Evolutionary conservation across 2,888 invertebrate genomes (phyloP), one percentile per base, ranked within the genome.

Genomic region (Nematopogon swammerdamellus): DNA sequence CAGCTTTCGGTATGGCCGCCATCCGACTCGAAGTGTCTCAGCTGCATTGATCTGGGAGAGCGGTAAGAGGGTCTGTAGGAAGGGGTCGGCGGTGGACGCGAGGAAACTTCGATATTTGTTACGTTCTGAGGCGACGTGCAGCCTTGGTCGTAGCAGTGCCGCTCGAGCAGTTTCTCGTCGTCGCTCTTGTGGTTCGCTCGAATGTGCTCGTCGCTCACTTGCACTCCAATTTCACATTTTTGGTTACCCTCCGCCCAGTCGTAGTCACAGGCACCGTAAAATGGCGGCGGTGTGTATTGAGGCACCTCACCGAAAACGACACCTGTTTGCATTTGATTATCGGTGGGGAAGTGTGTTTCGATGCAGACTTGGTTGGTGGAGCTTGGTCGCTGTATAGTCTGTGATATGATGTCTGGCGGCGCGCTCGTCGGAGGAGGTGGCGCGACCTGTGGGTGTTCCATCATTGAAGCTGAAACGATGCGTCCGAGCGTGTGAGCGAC

Each of bases 141-240:
- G 46, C 69, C 58, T 55, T 73, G 72, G 18, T 71, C 60, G 50
- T 69, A 70, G 54, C 64, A 63, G 55, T 69, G 65, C 54, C 72
- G 67, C 58, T 81, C 80, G 50, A 75, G 57, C 57, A 81, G 60
- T 57, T 81, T 81, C 63, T 81, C 80, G 53, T 81, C 80, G 50
- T 81, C 80, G 58, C 80, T 81, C 60, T 79, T 80, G 60, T 76
- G 76, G 59, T 70, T 77, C 50, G 69, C 67, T 25, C 44, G 18
- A 10, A 57, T 62, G 60, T 49, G 65, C 54, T 47, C 61, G 52
- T 71, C 70, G 54, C 64, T 69, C 4, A 67, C 68, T 64, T 72
- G 73, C 51, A 68, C 55, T 44, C 70, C 71, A 44, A 66, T 56
- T 66, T 70, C 70, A 59, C 64, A 68, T 59, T 68, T 70, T 55